phyloP scores from a whole-genome alignment of 2,797 vertebrate species.

The Aphelocoma californica region DNA sequence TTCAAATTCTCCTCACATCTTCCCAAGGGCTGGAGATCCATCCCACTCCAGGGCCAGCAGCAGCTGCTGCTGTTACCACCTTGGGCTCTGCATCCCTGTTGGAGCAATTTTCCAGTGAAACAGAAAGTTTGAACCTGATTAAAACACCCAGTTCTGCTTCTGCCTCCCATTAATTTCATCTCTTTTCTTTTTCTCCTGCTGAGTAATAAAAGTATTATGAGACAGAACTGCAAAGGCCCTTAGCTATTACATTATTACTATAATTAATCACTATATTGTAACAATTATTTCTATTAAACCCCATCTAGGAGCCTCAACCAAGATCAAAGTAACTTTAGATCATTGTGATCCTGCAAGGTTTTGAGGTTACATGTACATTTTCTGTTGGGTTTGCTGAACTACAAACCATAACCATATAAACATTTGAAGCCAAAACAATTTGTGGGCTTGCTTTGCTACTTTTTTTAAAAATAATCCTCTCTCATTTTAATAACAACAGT shows the following conservation, averaged over 20 bases:
- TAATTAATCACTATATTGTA: slow-evolving; percentile 39
- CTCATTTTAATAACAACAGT: neutral
- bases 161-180: neutral
- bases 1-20: neutral
- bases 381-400: neutral
- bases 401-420: neutral
- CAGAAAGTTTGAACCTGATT: neutral
- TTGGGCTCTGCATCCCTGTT: neutral
- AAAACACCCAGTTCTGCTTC: neutral
- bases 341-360: neutral
- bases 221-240: neutral
- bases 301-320: neutral
- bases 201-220: neutral
- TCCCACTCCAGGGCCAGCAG: neutral
- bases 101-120: neutral
- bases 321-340: neutral
- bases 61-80: neutral
- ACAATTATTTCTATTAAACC: slow-evolving; percentile 15
- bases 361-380: neutral
- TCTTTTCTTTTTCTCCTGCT: neutral
- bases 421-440: neutral
- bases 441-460: neutral
- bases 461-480: neutral
- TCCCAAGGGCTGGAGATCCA: neutral
- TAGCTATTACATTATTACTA: neutral